A percentile compares a stretch with the other conserved stretches of the same genome.
These are phyloP conservation scores for Apamea anceps DNA, from an alignment of 2,888 invertebrate species.

Conservation along the genomic window DNA sequence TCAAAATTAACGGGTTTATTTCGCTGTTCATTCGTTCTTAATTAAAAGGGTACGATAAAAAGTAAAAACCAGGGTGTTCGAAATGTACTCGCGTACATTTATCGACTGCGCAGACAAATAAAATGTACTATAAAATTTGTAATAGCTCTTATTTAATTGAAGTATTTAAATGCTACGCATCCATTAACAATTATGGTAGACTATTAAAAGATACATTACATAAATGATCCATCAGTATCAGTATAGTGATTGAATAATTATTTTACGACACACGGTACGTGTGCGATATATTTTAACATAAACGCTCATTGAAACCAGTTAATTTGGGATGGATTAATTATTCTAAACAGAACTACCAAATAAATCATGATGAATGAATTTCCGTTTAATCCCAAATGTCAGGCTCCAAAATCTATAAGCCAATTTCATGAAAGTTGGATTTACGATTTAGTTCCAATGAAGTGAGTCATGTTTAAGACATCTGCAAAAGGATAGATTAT, in stretches of 20 bases:
- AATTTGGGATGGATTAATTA: background rate
- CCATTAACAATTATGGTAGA: slow-evolving; percentile 34
- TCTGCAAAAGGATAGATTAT: background rate
- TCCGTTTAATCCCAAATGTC: background rate
- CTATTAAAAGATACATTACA: slow-evolving; percentile 41
- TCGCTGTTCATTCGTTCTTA: slow-evolving; percentile 65
- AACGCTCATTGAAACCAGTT: background rate
- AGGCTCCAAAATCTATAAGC: background rate
- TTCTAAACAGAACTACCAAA: background rate
- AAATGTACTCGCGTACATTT: slow-evolving; percentile 51
- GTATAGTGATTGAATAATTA: slow-evolving; percentile 23
- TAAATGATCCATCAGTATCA: slow-evolving; percentile 19
- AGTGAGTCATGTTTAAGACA: background rate
- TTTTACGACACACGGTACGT: background rate
- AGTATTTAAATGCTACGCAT: slow-evolving; percentile 25
- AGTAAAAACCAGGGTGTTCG: slow-evolving; percentile 43
- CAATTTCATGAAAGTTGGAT: background rate
- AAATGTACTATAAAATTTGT: slow-evolving; percentile 31
- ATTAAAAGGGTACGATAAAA: slow-evolving; percentile 57
- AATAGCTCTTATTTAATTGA: slow-evolving; percentile 39
- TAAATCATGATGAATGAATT: slow-evolving; percentile 13
- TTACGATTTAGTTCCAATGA: background rate
- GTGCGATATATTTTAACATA: background rate
- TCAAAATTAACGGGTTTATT: slow-evolving; percentile 70
- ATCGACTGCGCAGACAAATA: slow-evolving; percentile 43